Base-by-base conservation (phyloP, 64 coral and sea anemone genomes). In the Catalaphyllia jardinei region DNA sequence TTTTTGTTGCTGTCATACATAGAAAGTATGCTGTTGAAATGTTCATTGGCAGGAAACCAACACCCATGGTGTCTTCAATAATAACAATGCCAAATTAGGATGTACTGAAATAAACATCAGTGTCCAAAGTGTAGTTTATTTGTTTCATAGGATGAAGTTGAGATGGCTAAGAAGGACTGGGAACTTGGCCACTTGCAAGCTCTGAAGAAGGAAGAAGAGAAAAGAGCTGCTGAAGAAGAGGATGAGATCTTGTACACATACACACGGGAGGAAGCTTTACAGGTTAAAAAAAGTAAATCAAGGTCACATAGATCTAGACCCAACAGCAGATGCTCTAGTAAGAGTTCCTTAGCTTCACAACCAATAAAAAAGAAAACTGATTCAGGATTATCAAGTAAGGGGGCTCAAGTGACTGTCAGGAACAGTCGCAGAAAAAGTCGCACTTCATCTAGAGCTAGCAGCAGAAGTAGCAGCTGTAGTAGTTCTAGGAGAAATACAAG, bases 201-300 rank as follows among this genome's bases (percentile, higher is more conserved):
- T 13, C 59, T 99, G 61, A 95, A 99, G 50, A 94, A 99, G 33
- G 93, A 99, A 73, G 94, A 99, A 63, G 97, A 99, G 67, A 95
- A 95, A 62, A 87, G 94, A 11, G 97, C 91, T 51, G 94, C 94
- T 27, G 97, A 93, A 82, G 93, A 98, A 24, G 91, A 95, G 78
- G 97, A 99, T 74, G 97, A 99, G 72, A 91, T 93, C 77, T 82
- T 95, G 29, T 91, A 95, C 83, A 99, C 97, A 4, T 99, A 95
- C 78, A 80, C 93, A 10, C 91, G 91, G 51, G 94, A 95, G 51
- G 91, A 99, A 74, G 82, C 97, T 74, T 75, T 91, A 78, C 97
- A 99, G 97, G 97, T 99, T 99, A 99, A 95, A 83, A 99, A 99
- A 93, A 93, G 89, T 93, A 99, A 95, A 83, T 88, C 93, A 77